Base-by-base conservation (phyloP, 2,888 invertebrate genomes). In the Neoscelio sp. region DNA sequence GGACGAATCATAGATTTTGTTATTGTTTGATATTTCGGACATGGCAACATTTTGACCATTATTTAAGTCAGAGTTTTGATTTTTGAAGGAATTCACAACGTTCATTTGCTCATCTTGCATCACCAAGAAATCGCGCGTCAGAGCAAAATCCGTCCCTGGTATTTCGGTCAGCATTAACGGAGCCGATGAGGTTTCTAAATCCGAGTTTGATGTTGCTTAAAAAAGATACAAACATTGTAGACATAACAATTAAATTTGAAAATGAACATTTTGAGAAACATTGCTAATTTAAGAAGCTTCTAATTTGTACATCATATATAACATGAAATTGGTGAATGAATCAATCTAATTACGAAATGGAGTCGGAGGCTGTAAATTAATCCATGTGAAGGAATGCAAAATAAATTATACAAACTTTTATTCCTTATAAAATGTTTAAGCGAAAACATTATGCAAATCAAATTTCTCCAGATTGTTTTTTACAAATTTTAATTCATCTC, bases 81-180 rank as follows among this genome's bases (percentile, higher is more conserved):
- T 85, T 78, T 88, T 88, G 54, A 90, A 85, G 1, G 88, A 79
- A 30, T 85, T 87, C 30, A 88, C 88, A 1, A 89, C 87, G 70
- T 88, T 89, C 8, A 90, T 85, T 76, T 89, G 90, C 62, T 90
- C 90, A 46, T 90, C 90, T 64, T 89, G 89, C 87, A 89, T 89
- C 6, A 89, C 89, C 28, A 90, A 83, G 70, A 90, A 90, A 52
- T 90, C 90, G 80, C 90, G 84, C 1, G 88, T 82, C 18, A 90
- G 73, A 23, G 88, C 68, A 62, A 89, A 89, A 46, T 90, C 90
- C 7, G 88, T 82, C 12, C 86, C 85, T 23, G 89, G 79, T 62
- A 90, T 89, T 56, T 85, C 89, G 4, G 89, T 62, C n/a, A 90
- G 68, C 87, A 90, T 89, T 20, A 89, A 79, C 1, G 90, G 89